Percentiles rank a stretch among this genome's conserved stretches.
These are phyloP conservation scores for Florisuga fusca DNA, from an alignment of 2,797 vertebrate genomes.

Conservation along the genomic window DNA sequence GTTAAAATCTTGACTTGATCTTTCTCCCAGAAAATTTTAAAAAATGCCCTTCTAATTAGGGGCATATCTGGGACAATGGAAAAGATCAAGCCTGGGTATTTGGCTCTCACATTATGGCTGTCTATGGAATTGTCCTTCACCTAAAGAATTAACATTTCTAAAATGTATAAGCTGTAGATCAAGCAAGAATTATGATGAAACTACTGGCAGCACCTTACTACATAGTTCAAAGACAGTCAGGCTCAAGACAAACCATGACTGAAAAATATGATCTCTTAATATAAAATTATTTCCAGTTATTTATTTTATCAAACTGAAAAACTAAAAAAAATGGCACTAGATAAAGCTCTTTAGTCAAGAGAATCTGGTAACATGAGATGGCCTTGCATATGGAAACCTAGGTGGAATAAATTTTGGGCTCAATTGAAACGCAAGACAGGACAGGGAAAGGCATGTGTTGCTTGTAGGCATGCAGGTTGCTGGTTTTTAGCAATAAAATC, in stretches of 20 bases:
- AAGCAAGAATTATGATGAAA: neutral
- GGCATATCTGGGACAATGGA: neutral
- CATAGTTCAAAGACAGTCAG: neutral
- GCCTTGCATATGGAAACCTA: neutral
- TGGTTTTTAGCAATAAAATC: neutral
- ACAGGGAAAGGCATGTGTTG: neutral
- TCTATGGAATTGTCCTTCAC: neutral
- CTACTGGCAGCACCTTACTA: neutral
- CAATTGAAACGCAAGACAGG: neutral
- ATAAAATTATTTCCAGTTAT: neutral
- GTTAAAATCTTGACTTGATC: neutral
- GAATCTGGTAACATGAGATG: neutral
- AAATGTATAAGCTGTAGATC: neutral
- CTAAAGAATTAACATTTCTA: neutral
- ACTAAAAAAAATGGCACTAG: neutral
- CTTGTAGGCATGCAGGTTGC: neutral
- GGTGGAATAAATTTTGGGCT: neutral
- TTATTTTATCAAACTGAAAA: neutral
- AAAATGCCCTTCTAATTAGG: neutral
- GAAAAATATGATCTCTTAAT: neutral
- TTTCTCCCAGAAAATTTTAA: neutral
- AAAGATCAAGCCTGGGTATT: neutral
- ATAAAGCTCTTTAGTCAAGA: neutral
- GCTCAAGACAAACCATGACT: neutral
- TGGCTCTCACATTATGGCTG: neutral